Base-by-base conservation (phyloP, 2,888 invertebrate genomes). In the Limenitis camilla region DNA sequence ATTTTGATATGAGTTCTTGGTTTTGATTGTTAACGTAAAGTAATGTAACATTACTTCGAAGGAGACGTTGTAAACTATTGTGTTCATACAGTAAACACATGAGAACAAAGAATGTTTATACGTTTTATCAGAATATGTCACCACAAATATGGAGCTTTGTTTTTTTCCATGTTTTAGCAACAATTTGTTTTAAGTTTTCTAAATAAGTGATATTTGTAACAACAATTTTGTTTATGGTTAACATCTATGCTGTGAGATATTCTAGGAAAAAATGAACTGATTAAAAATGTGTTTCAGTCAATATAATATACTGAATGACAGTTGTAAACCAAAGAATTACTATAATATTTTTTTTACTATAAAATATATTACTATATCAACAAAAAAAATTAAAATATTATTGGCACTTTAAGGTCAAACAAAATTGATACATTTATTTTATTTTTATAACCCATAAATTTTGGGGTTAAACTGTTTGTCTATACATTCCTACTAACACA, bases 41-140 rank as follows among this genome's bases (percentile, higher is more conserved):
- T 60, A 60, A 55, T 53, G 49, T 35, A 39, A 49, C 50, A 38
- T 58, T 61, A 59, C 60, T 57, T 55, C 53, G 59, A 59, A 64
- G 57, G 56, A 58, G 53, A 50, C 52, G 53, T 52, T 56, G 49
- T 73, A 75, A 75, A 76, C 73, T 74, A 72, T 66, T 65, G 62
- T 60, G 63, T 59, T 73, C 71, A 58, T 61, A 68, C 74, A 76
- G 65, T 65, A 63, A 67, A 75, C 75, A 70, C 66, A 60, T 57
- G 63, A 68, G 78, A 82, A 84, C 84, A 84, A 85, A 81, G 82
- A 72, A 66, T 74, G 84, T 84, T 83, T 84, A 65, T 66, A 79
- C 81, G 76, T 76, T 77, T 78, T 74, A 78, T 75, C 75, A 72
- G 79, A 80, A 78, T 78, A 75, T 74, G 71, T 68, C 72, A 76